Evolutionary conservation across 2,113 vertebrate species (phyloP).

Genomic region (Tor tambroides): DNA sequence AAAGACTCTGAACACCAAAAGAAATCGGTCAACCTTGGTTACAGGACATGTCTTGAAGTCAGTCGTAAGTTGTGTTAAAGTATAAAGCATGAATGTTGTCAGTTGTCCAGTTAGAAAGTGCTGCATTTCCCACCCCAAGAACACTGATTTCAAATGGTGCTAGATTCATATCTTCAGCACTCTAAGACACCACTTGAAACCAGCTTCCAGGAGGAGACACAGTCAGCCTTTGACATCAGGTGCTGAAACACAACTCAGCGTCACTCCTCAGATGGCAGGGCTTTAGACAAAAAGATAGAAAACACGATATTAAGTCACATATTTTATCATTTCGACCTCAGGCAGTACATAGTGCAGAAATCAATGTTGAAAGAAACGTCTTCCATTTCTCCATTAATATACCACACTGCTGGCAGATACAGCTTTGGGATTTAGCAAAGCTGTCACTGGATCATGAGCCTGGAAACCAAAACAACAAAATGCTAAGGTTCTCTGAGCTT

Average conservation of each 20-base stretch:
- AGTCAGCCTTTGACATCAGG: neutral
- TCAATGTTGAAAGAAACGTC: neutral
- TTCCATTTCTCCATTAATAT: neutral
- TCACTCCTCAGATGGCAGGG: neutral
- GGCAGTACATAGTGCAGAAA: neutral
- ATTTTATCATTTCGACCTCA: too few relatives aligned
- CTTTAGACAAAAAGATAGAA: neutral
- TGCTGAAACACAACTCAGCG: neutral
- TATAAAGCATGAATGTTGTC: neutral
- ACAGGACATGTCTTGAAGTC: conserved; percentile 76
- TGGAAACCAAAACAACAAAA: neutral
- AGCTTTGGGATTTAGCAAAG: neutral
- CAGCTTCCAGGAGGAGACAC: conserved; percentile 96
- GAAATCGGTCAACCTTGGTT: conserved; percentile 99
- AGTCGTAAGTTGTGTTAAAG: neutral
- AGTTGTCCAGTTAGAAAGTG: conserved; percentile 51
- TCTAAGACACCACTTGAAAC: conserved; percentile 99
- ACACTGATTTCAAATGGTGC: conserved; percentile 99
- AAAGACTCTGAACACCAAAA: conserved; percentile 98
- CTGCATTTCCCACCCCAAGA: conserved; percentile 92
- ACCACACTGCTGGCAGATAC: neutral
- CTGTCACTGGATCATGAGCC: neutral
- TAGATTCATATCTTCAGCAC: conserved; percentile 92
- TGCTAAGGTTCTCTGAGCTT: neutral
- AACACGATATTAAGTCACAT: neutral